phyloP scores from a whole-genome alignment of 2,113 vertebrate genomes.

The Dicentrarchus labrax region DNA sequence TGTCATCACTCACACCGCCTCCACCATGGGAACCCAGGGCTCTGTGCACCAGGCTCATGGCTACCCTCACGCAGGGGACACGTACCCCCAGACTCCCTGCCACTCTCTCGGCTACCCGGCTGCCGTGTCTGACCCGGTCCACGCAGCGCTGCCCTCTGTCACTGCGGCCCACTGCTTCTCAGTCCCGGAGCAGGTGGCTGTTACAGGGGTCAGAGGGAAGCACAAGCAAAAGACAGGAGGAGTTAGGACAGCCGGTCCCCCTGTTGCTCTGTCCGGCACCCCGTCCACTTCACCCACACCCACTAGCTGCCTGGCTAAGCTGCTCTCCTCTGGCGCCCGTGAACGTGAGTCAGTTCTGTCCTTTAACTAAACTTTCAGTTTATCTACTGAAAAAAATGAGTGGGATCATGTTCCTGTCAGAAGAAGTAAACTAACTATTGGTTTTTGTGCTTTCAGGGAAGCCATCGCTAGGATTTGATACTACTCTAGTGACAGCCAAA shows the following conservation, averaged over 20 bases:
- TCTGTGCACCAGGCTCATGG: conserved; percentile 59
- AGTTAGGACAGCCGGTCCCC: conserved; percentile 62
- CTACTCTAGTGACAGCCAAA: conserved; percentile 61
- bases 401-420: not conserved
- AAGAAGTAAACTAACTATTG: not conserved
- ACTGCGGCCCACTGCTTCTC: conserved; percentile 75
- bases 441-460: conserved; percentile 77
- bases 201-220: conserved; percentile 49
- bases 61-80: conserved; percentile 67
- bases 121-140: conserved; percentile 58
- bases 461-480: conserved; percentile 73
- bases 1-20: conserved; percentile 84
- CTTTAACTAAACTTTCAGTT: too few relatives aligned
- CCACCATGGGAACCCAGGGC: conserved; percentile 60
- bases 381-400: not conserved
- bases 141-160: conserved; percentile 53
- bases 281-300: conserved; percentile 54
- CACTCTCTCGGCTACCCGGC: conserved; percentile 72
- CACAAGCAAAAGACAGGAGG: conserved; percentile 78
- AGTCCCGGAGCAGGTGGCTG: conserved; percentile 72
- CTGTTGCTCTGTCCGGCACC: not conserved
- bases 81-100: conserved; percentile 64
- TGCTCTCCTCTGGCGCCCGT: conserved; percentile 85
- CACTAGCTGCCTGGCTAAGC: conserved; percentile 87
- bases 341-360: conserved; percentile 73